Percentiles rank a stretch among this genome's conserved stretches.
Evolutionary conservation across 37 sponge, comb jelly and placozoan genomes (phyloP).

Genomic region (Petrosia ficiformis): DNA sequence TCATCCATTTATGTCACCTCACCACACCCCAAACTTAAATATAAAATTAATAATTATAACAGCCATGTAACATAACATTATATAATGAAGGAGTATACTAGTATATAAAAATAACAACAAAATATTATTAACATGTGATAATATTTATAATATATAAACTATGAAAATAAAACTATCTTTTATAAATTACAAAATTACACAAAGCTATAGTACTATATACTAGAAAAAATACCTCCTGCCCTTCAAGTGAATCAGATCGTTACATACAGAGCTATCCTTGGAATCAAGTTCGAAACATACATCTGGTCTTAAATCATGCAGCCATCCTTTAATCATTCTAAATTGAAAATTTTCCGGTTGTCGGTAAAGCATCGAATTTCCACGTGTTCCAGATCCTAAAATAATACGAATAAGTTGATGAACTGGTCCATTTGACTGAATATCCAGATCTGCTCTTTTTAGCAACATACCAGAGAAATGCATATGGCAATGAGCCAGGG

Average conservation of each 20-base stretch:
- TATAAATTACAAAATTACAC: too few relatives aligned
- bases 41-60: too few relatives aligned
- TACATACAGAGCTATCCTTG: background rate
- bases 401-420: background rate
- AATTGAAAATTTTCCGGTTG: background rate
- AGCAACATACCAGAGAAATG: background rate
- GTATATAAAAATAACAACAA: too few relatives aligned
- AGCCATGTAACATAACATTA: too few relatives aligned
- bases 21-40: too few relatives aligned
- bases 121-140: too few relatives aligned
- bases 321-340: background rate
- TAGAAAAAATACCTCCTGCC: too few relatives aligned
- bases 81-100: too few relatives aligned
- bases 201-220: too few relatives aligned
- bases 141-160: too few relatives aligned
- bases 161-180: too few relatives aligned
- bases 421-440: background rate
- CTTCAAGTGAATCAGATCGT: background rate
- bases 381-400: background rate
- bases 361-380: conserved; percentile 1
- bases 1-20: background rate
- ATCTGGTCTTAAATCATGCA: background rate
- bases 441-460: conserved; percentile 9
- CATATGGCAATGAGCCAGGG: background rate
- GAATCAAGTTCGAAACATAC: conserved; percentile 10